phyloP scores from a whole-genome alignment of 2,888 invertebrate genomes.

The Rhimphoctona megacephalus region DNA sequence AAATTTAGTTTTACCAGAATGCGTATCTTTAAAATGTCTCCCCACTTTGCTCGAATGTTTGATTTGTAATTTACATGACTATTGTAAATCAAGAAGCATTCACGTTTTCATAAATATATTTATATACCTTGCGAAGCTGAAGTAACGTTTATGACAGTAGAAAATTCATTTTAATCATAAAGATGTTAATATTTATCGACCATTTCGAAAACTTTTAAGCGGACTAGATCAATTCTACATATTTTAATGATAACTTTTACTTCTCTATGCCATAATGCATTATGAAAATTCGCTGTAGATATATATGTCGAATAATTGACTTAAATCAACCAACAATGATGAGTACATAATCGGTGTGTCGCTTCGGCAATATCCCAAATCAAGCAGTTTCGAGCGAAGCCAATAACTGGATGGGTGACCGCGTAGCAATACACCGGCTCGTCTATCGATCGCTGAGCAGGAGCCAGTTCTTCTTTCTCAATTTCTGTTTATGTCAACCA shows the following conservation, averaged over 20 bases:
- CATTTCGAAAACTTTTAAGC: neutral
- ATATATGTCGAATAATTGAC: too few relatives aligned
- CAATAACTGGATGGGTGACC: too few relatives aligned
- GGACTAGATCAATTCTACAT: neutral
- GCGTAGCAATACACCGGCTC: too few relatives aligned
- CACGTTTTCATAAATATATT: neutral
- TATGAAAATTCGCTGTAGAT: neutral
- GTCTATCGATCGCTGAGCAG: too few relatives aligned
- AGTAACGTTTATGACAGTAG: neutral
- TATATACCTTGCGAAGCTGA: neutral
- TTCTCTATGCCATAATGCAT: neutral
- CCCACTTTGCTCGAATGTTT: neutral
- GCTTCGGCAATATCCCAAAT: too few relatives aligned
- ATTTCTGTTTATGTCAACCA: too few relatives aligned
- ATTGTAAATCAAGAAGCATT: neutral
- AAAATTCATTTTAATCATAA: neutral
- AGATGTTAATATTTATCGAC: neutral
- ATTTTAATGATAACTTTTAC: neutral
- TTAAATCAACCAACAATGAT: too few relatives aligned
- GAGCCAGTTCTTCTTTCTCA: too few relatives aligned
- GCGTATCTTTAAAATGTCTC: neutral
- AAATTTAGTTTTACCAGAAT: neutral
- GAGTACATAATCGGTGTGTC: too few relatives aligned
- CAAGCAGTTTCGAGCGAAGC: too few relatives aligned
- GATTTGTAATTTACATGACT: neutral